Conservation (phyloP, 1,140 invertebrate species). For the Ceratosolen solmsi region DNA sequence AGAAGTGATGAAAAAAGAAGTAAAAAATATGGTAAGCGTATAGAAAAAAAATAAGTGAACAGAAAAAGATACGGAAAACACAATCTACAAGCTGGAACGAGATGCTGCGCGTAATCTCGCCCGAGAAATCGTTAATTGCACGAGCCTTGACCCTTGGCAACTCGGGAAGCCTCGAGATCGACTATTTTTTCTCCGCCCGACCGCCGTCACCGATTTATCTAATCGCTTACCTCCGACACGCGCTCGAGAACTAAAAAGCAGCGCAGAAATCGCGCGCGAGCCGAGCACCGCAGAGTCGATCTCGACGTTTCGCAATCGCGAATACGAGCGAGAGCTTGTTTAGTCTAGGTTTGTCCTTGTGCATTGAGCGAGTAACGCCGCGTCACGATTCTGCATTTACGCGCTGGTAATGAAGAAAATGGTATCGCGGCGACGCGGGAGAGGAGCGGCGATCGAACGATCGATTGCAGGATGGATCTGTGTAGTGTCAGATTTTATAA, state of each 20-base stretch:
- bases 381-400: constrained; percentile 11
- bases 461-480: not conserved
- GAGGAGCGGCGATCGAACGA: not conserved
- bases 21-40: not conserved
- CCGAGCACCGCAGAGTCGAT: not conserved
- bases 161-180: not conserved
- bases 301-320: constrained; percentile 13
- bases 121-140: constrained; percentile 29
- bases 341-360: constrained; percentile 29
- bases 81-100: not conserved
- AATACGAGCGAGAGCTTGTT: constrained; percentile 2
- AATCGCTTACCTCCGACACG: constrained; percentile 20
- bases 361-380: not conserved
- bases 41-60: not conserved
- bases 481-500: not conserved
- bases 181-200: not conserved
- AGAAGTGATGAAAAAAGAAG: not conserved
- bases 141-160: constrained; percentile 28
- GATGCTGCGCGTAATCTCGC: not conserved
- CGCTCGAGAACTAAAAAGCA: not conserved
- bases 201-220: constrained; percentile 5
- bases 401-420: not conserved
- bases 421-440: not conserved
- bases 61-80: not conserved
- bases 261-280: constrained; percentile 14